These are phyloP conservation scores for Danaus melanippus DNA, from an alignment of 1,140 invertebrate species.

Conservation along the genomic window DNA sequence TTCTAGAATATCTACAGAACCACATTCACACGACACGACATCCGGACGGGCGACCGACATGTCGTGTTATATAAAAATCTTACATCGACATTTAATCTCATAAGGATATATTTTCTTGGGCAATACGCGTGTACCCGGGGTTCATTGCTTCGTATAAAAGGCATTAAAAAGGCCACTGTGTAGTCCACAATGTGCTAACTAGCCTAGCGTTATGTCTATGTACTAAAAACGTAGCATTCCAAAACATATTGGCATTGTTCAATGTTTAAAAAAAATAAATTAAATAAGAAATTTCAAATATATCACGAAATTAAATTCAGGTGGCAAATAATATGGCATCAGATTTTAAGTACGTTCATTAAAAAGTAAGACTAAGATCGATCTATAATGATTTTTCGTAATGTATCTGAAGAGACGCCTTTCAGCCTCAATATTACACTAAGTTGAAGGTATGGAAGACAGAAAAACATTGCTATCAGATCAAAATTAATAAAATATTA, in stretches of 20 bases:
- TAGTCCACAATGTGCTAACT: slow-evolving; percentile 62
- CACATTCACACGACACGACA: slow-evolving; percentile 3
- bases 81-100: slow-evolving; percentile 26
- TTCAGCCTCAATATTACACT: slow-evolving; percentile 16
- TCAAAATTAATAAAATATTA: slow-evolving; percentile 52
- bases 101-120: slow-evolving; percentile 23
- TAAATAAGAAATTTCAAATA: slow-evolving; percentile 58
- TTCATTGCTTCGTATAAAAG: slow-evolving; percentile 57
- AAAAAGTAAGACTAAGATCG: slow-evolving; percentile 40
- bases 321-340: slow-evolving; percentile 71
- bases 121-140: slow-evolving; percentile 30
- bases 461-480: slow-evolving; percentile 68
- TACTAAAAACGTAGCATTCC: slow-evolving; percentile 34
- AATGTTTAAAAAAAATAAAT: slow-evolving; percentile 54
- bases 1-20: slow-evolving; percentile 4
- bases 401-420: no score
- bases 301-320: slow-evolving; percentile 66
- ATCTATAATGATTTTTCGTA: slow-evolving; percentile 12
- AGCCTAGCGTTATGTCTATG: slow-evolving; percentile 59
- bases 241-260: slow-evolving; percentile 45
- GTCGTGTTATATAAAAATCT: slow-evolving; percentile 3
- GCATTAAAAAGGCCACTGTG: slow-evolving; percentile 64
- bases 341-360: slow-evolving; percentile 65
- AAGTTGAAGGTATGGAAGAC: slow-evolving; percentile 58
- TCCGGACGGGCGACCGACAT: neutral